A percentile compares a stretch with the other conserved stretches of the same genome.
Evolutionary conservation across 2,113 vertebrate genomes (phyloP).

Genomic region (Panthera tigris): DNA sequence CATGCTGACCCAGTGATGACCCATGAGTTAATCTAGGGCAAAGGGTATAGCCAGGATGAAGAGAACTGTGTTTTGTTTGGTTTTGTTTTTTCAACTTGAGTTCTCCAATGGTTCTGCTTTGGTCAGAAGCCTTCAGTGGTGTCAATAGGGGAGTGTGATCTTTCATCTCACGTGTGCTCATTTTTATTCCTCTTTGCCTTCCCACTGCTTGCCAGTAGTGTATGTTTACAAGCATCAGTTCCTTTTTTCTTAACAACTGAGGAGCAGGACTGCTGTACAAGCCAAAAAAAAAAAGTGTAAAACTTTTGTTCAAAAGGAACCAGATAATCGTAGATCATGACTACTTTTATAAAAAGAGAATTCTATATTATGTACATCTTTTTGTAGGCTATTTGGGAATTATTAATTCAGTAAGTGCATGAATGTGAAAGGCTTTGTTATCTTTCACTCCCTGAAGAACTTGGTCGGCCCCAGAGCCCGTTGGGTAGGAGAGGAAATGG

Average conservation of each 20-base stretch:
- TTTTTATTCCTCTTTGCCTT: neutral
- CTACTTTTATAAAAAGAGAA: neutral
- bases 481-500: neutral
- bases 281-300: neutral
- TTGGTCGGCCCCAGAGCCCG: neutral
- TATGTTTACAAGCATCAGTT: neutral
- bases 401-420: neutral
- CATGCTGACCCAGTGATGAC: neutral
- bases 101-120: neutral
- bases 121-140: neutral
- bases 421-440: neutral
- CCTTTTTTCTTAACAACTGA: neutral
- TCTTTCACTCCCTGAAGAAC: neutral
- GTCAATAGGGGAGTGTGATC: slow-evolving; percentile 1
- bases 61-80: neutral
- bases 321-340: neutral
- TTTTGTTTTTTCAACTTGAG: neutral
- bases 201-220: neutral
- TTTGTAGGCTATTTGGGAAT: neutral
- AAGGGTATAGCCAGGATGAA: neutral
- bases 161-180: neutral
- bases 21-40: neutral
- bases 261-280: neutral
- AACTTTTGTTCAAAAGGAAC: neutral
- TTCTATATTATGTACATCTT: neutral